phyloP scores from a whole-genome alignment of 2,797 vertebrate species.

The Oreochromis mossambicus region DNA sequence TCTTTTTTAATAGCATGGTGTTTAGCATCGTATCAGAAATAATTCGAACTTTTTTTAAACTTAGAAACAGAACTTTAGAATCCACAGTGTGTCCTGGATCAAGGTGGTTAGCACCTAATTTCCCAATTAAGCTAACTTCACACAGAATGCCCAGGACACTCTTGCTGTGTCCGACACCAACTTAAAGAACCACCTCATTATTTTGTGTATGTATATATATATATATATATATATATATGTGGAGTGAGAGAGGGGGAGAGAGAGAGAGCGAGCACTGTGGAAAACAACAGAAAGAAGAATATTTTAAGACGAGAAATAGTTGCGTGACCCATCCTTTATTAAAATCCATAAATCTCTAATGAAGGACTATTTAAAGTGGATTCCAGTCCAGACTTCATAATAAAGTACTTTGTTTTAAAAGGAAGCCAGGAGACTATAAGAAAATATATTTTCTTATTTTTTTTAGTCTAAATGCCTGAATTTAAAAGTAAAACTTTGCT shows the following conservation, averaged over 20 bases:
- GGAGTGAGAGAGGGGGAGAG: too few species aligned
- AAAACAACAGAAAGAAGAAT: neutral
- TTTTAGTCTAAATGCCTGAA: neutral
- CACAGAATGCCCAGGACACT: neutral
- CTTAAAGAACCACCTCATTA: neutral
- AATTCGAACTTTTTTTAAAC: rapidly evolving
- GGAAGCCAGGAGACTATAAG: neutral
- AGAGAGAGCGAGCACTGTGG: too few species aligned
- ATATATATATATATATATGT: too few species aligned
- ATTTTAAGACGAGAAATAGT: neutral
- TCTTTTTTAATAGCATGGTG: neutral
- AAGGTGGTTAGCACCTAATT: neutral
- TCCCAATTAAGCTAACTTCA: neutral
- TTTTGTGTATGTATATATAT: neutral
- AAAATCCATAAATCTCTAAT: neutral
- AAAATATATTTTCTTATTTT: neutral
- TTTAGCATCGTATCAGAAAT: neutral
- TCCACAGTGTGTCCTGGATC: neutral
- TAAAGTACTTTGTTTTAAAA: neutral
- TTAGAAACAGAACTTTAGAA: neutral
- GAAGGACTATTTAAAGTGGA: neutral
- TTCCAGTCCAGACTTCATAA: neutral
- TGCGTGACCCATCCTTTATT: neutral
- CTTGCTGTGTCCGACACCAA: neutral
- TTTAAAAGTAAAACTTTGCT: neutral